Evolutionary conservation across 1,140 invertebrate species (phyloP).

Genomic region (Euglossa dilemma): DNA sequence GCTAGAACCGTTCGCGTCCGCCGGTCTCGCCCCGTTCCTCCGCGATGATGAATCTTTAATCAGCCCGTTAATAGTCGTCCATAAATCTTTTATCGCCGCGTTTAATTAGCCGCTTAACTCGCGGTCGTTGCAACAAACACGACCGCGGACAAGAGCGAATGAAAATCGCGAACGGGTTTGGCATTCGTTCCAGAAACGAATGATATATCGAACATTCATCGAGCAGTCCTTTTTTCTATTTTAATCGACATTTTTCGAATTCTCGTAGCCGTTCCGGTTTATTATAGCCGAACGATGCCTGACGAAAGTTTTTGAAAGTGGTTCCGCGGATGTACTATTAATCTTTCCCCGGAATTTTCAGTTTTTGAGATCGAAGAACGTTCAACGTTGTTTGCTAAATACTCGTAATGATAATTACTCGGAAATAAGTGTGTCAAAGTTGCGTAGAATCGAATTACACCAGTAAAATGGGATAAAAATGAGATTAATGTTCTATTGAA

Average conservation of each 20-base stretch:
- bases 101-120: neutral
- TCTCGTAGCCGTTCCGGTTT: neutral
- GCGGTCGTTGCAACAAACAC: neutral
- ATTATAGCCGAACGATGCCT: too few species aligned
- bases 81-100: constrained; percentile 2
- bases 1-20: too few species aligned
- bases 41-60: constrained; percentile 13
- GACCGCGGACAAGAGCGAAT: neutral
- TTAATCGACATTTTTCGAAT: neutral
- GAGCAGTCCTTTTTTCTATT: neutral
- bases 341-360: too few species aligned
- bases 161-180: neutral
- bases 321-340: too few species aligned
- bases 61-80: neutral
- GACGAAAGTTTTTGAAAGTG: too few species aligned
- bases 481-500: too few species aligned
- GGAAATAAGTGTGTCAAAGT: too few species aligned
- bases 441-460: too few species aligned
- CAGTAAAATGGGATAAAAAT: too few species aligned
- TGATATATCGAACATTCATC: neutral
- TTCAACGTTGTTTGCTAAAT: too few species aligned
- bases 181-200: neutral
- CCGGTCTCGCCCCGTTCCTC: neutral
- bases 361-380: too few species aligned
- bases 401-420: too few species aligned